Evolutionary conservation across 2,888 invertebrate species (phyloP), one percentile per base, ranked within the genome.

Genomic region (Watsonalla binaria): DNA sequence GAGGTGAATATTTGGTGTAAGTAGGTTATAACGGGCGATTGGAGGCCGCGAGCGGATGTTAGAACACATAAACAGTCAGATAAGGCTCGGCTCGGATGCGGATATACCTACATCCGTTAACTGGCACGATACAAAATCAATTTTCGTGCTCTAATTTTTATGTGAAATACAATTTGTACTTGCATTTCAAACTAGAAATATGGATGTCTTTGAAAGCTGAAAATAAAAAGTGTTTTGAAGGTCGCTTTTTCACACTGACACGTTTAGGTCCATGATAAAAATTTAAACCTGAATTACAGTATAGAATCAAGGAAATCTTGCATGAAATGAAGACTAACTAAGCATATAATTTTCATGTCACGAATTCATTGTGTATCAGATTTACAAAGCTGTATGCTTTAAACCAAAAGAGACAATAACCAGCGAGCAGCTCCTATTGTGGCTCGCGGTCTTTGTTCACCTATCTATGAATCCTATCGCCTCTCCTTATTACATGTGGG

Each of bases 391-490:
- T 45, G 50, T 46, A 53, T 46, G 42, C 53, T 54, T 53, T 49
- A 53, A 57, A 57, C 46, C 57, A 51, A 54, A 51, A 61, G 70
- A 75, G 70, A 80, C 78, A 78, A 80, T 78, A 74, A 70, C 61
- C 64, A 66, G 60, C 60, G 65, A 66, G 63, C 64, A 63, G 54
- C 57, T 60, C 61, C 70, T 61, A 79, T 81, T 82, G 80, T 82
- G 69, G 65, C 62, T 58, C 54, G 62, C 64, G 69, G 76, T 82
- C 80, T 80, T 80, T 81, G 81, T 82, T 77, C 75, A 68, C 69
- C 63, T 81, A 80, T 81, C 81, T 78, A 64, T 69, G 77, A 72
- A 72, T 76, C 76, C 79, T 76, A 78, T 81, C 79, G 72, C 63
- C 58, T 59, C 61, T 67, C 68, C 72, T 74, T 78, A 79, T 78